Percentiles rank a stretch among this genome's conserved stretches.
These are phyloP conservation scores for Cataglyphis hispanica DNA, from an alignment of 1,140 invertebrate species.

Conservation along the genomic window DNA sequence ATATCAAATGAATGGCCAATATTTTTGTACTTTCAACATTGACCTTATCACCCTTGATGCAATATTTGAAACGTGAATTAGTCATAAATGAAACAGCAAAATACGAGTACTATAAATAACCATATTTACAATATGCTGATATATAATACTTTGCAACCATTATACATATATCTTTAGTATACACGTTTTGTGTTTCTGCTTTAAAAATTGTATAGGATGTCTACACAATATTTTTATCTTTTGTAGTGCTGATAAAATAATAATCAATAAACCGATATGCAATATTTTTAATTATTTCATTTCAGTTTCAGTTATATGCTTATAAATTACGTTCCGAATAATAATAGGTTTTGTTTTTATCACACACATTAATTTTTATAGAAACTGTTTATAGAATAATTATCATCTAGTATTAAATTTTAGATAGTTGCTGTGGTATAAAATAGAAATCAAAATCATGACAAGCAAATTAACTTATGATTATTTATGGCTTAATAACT, in stretches of 20 bases:
- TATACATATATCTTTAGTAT: no score
- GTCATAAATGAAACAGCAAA: constrained; percentile 26
- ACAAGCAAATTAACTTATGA: neutral
- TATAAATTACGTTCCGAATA: neutral
- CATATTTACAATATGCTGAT: neutral
- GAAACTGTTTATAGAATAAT: neutral
- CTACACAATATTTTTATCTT: neutral
- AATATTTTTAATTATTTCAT: constrained; percentile 1
- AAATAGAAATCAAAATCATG: neutral
- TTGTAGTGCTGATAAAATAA: neutral
- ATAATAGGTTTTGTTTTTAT: neutral
- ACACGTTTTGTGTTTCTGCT: neutral
- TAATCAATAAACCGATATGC: neutral
- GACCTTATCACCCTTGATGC: constrained; percentile 3
- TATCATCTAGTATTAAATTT: neutral
- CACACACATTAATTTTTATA: neutral
- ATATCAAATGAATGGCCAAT: neutral
- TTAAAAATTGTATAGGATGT: neutral
- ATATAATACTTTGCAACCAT: neutral
- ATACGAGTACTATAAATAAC: constrained; percentile 12
- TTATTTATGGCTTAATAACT: neutral
- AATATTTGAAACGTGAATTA: neutral
- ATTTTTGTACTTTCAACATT: neutral
- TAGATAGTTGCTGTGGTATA: neutral
- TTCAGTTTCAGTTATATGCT: neutral